Base-by-base conservation (phyloP, 2,888 invertebrate genomes). In the Autographa gamma region DNA sequence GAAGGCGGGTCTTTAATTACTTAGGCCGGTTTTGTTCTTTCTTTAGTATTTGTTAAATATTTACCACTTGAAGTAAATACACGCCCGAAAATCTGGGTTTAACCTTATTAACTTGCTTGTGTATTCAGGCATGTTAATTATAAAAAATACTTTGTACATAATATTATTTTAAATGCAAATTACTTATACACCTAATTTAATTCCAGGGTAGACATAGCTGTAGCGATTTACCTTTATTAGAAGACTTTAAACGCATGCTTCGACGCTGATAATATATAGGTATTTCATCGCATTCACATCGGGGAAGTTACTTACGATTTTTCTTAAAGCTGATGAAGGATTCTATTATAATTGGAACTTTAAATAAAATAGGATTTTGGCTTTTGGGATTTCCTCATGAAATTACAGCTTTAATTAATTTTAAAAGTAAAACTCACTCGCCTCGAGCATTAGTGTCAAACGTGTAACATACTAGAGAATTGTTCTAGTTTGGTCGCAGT, bases 401-500 rank as follows among this genome's bases (percentile, higher is more conserved):
- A 16, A 43, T 43, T 14, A 14, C 43, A 13, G 5, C 3, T 16
- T 48, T 16, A 48, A 43, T n/a, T n/a, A 48, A 48, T n/a, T 48
- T 48, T 48, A 48, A 48, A 48, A 48, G 48, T n/a, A 13, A 19
- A 56, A 56, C 25, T 56, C 54, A 56, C 54, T 56, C 54, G 19
- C 11, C 54, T 2, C 54, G 14, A 13, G 25, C 54, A 56, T 56
- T 56, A 56, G 54, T 25, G 54, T 56, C 54, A 25, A 56, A 56
- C 54, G 54, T n/a, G n/a, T 56, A 25, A 56, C 54, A 25, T 56
- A 56, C 54, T 19, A 64, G 56, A 63, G 59, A 75, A 79, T 76
- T 38, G 67, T 64, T 74, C 75, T 63, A 75, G 79, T 77, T 75
- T 52, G 16, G 34, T 63, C 18, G 63, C 54, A 79, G 71, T 77